Base-by-base conservation (phyloP, 2,888 invertebrate genomes). In the Pinctada fucata region DNA sequence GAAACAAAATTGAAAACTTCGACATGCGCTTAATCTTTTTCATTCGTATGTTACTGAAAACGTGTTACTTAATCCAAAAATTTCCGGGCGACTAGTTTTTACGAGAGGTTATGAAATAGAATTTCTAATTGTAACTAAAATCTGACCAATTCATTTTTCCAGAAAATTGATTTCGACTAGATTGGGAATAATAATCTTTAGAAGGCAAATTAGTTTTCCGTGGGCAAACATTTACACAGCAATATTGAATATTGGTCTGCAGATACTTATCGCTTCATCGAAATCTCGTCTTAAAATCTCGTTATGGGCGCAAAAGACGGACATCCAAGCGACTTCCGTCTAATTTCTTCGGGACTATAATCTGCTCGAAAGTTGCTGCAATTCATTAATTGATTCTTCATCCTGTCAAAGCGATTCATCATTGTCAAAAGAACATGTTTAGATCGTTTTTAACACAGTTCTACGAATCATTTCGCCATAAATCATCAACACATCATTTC, bases 381-480 rank as follows among this genome's bases (percentile, higher is more conserved):
- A 58, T 58, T 58, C 58, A 58, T 58, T 10, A 58, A 6, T 6
- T 58, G 58, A 58, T 10, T 58, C 58, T 58, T 13, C 58, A 13
- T 58, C 58, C 58, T 58, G 58, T 6, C 8, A 13, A 6, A 58
- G 58, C 58, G 8, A 58, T 58, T 13, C 58, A 58, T 58, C 58
- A 58, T 58, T 58, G 58, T 58, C 58, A 58, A 58, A 58, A 13
- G 58, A 58, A 58, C 58, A 58, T 58, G 58, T 58, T 58, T 58
- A 58, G 58, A 58, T 58, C 58, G 58, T 6, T 58, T 58, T 58
- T 58, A 58, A 58, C 58, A 58, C 58, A 10, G 58, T 58, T 58
- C 13, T 58, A 6, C 13, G 58, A 58, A 58, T 58, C 58, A 58
- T 58, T 58, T 58, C 13, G 58, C 58, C 6, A 58, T 58, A 58